Conservation (phyloP, 2,797 vertebrate species). For the Poecile montanus region DNA sequence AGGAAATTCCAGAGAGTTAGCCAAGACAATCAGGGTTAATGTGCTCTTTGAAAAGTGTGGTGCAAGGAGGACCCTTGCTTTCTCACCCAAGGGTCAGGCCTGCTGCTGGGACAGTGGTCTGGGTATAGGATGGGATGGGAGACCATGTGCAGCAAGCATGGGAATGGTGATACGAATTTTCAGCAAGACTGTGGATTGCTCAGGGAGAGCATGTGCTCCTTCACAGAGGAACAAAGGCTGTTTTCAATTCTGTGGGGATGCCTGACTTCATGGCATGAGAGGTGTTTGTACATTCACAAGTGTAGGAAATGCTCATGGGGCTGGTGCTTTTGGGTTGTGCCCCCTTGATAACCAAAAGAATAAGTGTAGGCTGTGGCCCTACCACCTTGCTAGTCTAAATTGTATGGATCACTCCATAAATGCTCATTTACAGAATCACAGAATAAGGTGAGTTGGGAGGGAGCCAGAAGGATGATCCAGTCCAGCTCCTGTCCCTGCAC, state of each 20-base stretch:
- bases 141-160: background rate
- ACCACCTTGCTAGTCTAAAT: background rate
- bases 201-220: background rate
- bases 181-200: background rate
- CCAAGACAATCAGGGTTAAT: slow-evolving; percentile 74
- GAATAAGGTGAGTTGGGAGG: background rate
- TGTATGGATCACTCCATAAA: background rate
- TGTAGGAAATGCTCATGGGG: background rate
- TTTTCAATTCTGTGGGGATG: background rate
- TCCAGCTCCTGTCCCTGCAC: background rate
- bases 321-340: background rate
- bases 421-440: background rate
- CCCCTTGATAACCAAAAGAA: background rate
- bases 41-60: slow-evolving; percentile 59
- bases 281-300: background rate
- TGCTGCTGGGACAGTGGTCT: background rate
- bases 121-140: background rate
- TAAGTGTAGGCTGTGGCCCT: background rate
- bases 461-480: rapidly evolving
- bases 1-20: slow-evolving; percentile 74
- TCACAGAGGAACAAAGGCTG: background rate
- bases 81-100: slow-evolving; percentile 36
- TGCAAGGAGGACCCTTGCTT: slow-evolving; percentile 22
- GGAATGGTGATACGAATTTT: background rate
- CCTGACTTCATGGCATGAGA: background rate